Conservation (phyloP, 2,797 vertebrate species). For the Intellagama lesueurii region DNA sequence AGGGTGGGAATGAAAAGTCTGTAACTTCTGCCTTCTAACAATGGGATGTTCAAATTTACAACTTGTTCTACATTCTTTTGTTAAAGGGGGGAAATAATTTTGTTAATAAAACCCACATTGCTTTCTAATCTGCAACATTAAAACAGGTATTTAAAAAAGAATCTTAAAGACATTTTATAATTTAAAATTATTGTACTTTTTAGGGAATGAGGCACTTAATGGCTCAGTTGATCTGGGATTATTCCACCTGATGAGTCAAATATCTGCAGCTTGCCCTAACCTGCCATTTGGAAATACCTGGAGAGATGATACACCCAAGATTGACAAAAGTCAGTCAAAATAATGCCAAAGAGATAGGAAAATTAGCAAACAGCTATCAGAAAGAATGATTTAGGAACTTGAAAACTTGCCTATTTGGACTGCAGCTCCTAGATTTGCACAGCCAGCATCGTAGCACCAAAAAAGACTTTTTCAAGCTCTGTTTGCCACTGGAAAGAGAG, state of each 20-base stretch:
- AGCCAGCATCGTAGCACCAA: too few species aligned
- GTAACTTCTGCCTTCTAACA: background rate
- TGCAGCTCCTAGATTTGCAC: too few species aligned
- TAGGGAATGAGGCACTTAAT: background rate
- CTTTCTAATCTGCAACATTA: background rate
- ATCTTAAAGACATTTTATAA: background rate
- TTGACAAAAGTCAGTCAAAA: background rate
- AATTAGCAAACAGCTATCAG: background rate
- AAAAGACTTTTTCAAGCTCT: background rate
- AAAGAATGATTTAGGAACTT: too few species aligned
- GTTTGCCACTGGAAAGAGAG: background rate
- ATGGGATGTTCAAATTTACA: background rate
- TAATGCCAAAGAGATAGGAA: background rate
- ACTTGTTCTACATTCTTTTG: background rate
- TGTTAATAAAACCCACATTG: background rate
- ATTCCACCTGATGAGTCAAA: slow-evolving; percentile 38
- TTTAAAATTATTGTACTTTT: background rate
- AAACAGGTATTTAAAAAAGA: background rate
- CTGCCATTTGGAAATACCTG: slow-evolving; percentile 41
- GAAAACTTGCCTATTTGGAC: background rate
- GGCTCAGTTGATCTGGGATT: slow-evolving; percentile 43
- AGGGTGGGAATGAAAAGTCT: too few species aligned
- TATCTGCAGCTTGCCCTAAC: slow-evolving; percentile 19
- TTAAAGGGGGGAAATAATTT: background rate
- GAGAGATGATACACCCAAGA: background rate